Conservation (phyloP, 1,140 invertebrate species). For the Arion vulgaris region DNA sequence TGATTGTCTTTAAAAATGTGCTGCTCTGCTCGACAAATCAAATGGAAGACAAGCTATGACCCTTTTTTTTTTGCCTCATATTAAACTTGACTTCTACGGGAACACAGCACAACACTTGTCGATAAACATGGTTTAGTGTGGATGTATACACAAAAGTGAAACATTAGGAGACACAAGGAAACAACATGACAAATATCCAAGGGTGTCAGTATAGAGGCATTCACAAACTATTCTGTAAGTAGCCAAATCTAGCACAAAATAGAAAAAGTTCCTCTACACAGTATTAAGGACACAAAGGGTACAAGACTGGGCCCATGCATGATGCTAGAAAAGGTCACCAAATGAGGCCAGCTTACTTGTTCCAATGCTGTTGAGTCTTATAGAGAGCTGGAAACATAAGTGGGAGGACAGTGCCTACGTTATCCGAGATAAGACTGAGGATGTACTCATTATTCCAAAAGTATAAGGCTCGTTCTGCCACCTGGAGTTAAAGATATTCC, state of each 20-base stretch:
- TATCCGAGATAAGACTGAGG: conserved; percentile 75
- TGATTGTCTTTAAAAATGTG: no score
- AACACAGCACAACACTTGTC: background rate
- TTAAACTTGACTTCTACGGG: no score
- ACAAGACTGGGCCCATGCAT: background rate
- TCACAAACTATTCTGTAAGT: background rate
- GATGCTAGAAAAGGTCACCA: background rate
- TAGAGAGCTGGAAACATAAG: conserved; percentile 97
- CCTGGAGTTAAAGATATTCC: conserved; percentile 60
- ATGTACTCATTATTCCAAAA: conserved; percentile 78
- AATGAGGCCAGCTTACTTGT: conserved; percentile 80
- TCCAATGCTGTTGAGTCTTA: conserved; percentile 98
- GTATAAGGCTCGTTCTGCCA: conserved; percentile 75
- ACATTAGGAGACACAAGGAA: background rate
- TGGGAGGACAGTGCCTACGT: conserved; percentile 69
- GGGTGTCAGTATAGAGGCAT: background rate
- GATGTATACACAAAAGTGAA: background rate
- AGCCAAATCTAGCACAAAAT: background rate
- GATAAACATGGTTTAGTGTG: background rate
- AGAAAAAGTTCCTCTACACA: background rate
- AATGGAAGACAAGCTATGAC: no score
- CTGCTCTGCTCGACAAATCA: no score
- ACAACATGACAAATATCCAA: background rate
- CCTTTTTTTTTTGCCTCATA: no score
- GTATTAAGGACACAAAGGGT: background rate